These are phyloP conservation scores for Sebastiscus albofasciatus DNA, from an alignment of 2,797 vertebrate species.

Conservation along the genomic window DNA sequence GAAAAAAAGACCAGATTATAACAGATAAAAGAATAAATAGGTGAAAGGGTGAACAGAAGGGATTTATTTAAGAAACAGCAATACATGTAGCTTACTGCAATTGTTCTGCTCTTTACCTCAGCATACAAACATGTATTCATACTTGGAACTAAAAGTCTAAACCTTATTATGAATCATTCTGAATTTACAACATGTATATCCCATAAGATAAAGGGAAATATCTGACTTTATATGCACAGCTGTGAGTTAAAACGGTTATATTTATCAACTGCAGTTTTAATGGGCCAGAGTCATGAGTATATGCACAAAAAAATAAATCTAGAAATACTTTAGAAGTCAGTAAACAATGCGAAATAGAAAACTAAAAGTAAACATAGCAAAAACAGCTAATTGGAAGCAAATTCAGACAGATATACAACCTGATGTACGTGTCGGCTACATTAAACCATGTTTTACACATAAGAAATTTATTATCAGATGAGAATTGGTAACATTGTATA, in stretches of 20 bases:
- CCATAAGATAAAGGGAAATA: background rate
- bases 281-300: background rate
- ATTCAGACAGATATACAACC: background rate
- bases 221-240: background rate
- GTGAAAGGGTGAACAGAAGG: background rate
- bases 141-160: background rate
- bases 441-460: background rate
- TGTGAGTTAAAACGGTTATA: background rate
- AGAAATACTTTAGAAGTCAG: background rate
- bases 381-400: background rate
- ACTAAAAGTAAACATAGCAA: background rate
- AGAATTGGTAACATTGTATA: background rate
- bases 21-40: background rate
- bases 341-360: conserved; percentile 4
- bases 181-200: background rate
- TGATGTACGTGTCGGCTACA: background rate
- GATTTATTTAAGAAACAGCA: conserved; percentile 5
- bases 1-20: background rate
- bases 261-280: background rate
- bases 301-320: background rate
- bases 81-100: background rate
- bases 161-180: background rate
- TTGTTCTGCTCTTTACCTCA: background rate
- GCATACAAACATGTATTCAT: background rate
- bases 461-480: conserved; percentile 8